Base-by-base conservation (phyloP, 2,888 invertebrate genomes). In the Anthoptus insignis region DNA sequence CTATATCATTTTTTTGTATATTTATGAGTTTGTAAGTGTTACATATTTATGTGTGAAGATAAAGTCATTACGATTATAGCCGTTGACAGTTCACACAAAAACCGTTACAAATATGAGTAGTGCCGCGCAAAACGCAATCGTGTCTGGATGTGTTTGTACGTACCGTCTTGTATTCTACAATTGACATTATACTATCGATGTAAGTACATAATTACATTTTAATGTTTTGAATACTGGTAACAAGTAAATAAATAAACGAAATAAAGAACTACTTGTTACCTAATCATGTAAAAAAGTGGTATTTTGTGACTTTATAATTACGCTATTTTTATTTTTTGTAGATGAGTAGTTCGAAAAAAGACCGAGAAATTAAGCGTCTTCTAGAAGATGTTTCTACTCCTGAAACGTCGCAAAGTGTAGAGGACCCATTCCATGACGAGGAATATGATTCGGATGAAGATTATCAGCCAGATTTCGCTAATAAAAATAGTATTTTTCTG, bases 381-480 rank as follows among this genome's bases (percentile, higher is more conserved):
- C 45, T 45, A 11, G 45, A 45, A 45, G 45, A 45, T 11, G 21
- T 45, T 45, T 45, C 21, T 19, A 45, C 45, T 19, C 21, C 45
- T 3, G 45, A 45, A 45, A 21, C 45, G 13, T 45, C 45, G 19
- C 45, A 45, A 45, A 45, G 27, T 27, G 27, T 3, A 11, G 45
- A 45, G 14, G 45, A 45, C 21, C 45, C 45, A 7, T 45, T 45
- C 21, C 45, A 45, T 19, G 45, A 45, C 45, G 45, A 9, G 6
- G 45, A 45, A 6, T 19, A 45, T 45, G 45, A 45, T 19, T 45
- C 21, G 21, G 45, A 45, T 45, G 45, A 45, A 45, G 21, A 45
- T 45, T 45, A 21, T 45, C 45, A 45, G 21, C 45, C 45, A 45
- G 45, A 45, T 19, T 47, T 47, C 47, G 47, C 22, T 22, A 47